These are phyloP conservation scores for Siniperca scherzeri DNA, from an alignment of 2,797 vertebrate species.

Conservation along the genomic window DNA sequence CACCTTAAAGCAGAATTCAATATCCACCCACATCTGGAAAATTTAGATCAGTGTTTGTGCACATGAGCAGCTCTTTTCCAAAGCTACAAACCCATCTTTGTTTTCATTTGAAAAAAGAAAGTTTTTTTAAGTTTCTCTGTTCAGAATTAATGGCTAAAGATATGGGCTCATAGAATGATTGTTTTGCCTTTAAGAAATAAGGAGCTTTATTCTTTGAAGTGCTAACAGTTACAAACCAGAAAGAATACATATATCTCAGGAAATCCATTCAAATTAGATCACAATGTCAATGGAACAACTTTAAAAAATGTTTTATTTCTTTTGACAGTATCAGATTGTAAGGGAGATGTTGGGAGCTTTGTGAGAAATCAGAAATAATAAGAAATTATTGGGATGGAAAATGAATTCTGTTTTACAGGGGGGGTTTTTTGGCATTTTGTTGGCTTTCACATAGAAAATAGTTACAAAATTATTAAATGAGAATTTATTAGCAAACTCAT, in stretches of 20 bases:
- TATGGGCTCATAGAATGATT: slow-evolving; percentile 16
- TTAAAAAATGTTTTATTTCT: not conserved
- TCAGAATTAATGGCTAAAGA: not conserved
- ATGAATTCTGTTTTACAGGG: slow-evolving; percentile 72
- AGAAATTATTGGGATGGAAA: slow-evolving; percentile 27
- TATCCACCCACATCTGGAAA: slow-evolving; percentile 33
- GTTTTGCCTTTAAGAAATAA: slow-evolving; percentile 46
- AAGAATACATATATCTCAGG: slow-evolving; percentile 73
- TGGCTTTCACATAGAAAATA: slow-evolving; percentile 50
- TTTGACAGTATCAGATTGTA: slow-evolving; percentile 1
- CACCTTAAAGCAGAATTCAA: slow-evolving; percentile 70
- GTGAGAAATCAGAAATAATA: not conserved
- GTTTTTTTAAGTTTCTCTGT: slow-evolving; percentile 1
- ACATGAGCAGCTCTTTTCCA: slow-evolving; percentile 47
- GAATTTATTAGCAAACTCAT: slow-evolving; percentile 51
- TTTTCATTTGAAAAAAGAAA: slow-evolving; percentile 23
- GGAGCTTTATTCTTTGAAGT: slow-evolving; percentile 50
- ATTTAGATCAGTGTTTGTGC: slow-evolving; percentile 39
- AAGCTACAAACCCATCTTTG: slow-evolving; percentile 33
- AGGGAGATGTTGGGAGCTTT: slow-evolving; percentile 20
- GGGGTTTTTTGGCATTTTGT: slow-evolving; percentile 3
- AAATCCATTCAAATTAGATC: slow-evolving; percentile 58
- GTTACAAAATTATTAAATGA: slow-evolving; percentile 34
- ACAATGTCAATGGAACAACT: slow-evolving; percentile 28
- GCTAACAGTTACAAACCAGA: slow-evolving; percentile 41